phyloP scores from a whole-genome alignment of 64 coral and sea anemone species.

The Pocillopora damicornis region DNA sequence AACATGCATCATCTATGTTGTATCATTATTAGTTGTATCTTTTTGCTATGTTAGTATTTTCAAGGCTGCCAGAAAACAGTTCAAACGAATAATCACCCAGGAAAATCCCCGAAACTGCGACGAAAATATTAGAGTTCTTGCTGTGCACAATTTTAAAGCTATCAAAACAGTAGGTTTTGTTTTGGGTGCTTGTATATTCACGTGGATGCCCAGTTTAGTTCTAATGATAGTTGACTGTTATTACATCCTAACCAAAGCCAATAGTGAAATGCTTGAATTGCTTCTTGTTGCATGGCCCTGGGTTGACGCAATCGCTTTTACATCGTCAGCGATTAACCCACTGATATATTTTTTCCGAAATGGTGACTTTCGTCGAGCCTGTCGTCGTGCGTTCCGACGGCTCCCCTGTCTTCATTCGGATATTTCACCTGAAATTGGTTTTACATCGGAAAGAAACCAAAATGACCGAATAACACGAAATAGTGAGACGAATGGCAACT shows the following conservation, averaged over 20 bases:
- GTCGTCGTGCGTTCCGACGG: background rate
- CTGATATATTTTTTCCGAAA: slow-evolving; percentile 10
- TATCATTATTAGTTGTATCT: background rate
- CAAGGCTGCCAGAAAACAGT: background rate
- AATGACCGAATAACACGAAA: too few relatives aligned
- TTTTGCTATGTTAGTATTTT: slow-evolving; percentile 3
- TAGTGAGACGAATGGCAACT: too few relatives aligned
- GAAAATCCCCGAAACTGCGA: background rate
- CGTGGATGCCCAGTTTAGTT: background rate
- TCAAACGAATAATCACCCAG: background rate
- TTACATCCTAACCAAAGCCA: too few relatives aligned
- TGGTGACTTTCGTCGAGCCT: background rate
- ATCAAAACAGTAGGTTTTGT: background rate
- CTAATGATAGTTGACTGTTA: background rate
- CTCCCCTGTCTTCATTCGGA: background rate
- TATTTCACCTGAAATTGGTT: too few relatives aligned
- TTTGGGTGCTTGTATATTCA: background rate
- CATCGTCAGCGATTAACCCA: slow-evolving; percentile 5
- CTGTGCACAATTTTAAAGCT: background rate
- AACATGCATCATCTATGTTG: background rate
- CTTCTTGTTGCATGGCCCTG: background rate
- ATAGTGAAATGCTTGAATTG: background rate
- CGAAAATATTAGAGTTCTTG: background rate
- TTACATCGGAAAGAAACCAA: too few relatives aligned
- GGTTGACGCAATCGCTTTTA: slow-evolving; percentile 3